Evolutionary conservation across 2,113 vertebrate species (phyloP).

Genomic region (Carlito syrichta): DNA sequence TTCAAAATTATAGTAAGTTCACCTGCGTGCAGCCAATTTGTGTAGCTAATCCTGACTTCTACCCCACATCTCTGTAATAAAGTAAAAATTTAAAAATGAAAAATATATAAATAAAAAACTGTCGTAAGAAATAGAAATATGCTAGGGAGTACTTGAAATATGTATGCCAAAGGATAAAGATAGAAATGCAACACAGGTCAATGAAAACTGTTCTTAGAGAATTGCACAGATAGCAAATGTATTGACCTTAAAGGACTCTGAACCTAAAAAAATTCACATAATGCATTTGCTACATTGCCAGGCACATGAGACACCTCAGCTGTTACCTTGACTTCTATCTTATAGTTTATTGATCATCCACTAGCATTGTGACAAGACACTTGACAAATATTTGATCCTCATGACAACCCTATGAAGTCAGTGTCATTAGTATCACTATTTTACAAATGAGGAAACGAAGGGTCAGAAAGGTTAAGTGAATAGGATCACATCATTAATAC

Average conservation of each 20-base stretch:
- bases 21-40: too few relatives aligned
- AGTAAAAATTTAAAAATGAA: too few relatives aligned
- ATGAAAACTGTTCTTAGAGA: not conserved
- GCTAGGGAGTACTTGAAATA: not conserved
- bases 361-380: not conserved
- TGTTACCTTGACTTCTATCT: not conserved
- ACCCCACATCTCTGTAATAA: too few relatives aligned
- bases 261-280: conserved; percentile 34
- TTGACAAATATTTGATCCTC: not conserved
- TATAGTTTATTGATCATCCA: not conserved
- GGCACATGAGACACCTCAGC: not conserved
- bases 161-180: not conserved
- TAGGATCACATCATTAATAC: not conserved
- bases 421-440: not conserved
- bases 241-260: not conserved
- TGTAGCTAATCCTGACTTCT: too few relatives aligned
- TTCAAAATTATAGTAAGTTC: conserved; percentile 12
- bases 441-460: not conserved
- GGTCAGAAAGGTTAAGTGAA: not conserved
- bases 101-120: too few relatives aligned
- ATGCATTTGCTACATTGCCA: not conserved
- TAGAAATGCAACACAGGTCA: not conserved
- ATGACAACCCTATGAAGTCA: not conserved
- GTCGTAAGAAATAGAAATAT: conserved; percentile 28
- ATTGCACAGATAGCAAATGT: not conserved